Base-by-base conservation (phyloP, 1,140 invertebrate species). In the Drosophila triauraria region DNA sequence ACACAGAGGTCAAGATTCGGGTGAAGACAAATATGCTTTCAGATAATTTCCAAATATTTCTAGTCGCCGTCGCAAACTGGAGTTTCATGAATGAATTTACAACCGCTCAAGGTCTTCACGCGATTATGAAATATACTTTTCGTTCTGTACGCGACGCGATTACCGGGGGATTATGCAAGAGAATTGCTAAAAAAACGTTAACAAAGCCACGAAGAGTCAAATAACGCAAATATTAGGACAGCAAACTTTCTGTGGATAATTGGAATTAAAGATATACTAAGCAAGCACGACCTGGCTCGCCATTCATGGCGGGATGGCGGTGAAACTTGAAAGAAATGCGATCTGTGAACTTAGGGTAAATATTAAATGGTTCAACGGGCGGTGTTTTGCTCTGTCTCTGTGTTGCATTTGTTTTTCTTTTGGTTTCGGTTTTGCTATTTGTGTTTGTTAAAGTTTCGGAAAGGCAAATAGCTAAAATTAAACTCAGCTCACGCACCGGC, bases 211-310 rank as follows among this genome's bases (percentile, higher is more conserved):
- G 20, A 47, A 57, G 38, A 32, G 69, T 59, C 69, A 71, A 48
- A 23, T 48, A 58, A 27, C 13, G 17, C 17, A 43, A 74, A 74
- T 74, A 74, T 74, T 74, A 60, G 44, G n/a, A 9, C 46, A 42
- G 17, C 70, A 60, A 74, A 74, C 70, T 74, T 59, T 72, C 67
- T 60, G 70, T 60, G 61, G 81, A 90, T 88, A 88, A 88, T 88
- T 88, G 84, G 78, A 90, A 90, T 88, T 90, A 88, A 78, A 90
- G 84, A 84, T 84, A 81, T 84, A 80, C 68, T 81, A 75, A 57
- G 50, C 63, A 80, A 88, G 70, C 84, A 83, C 42, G 47, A 58
- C 42, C 44, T 54, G 82, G 62, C 20, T 8, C 42, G 53, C 53
- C 62, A 68, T 68, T 70, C 62, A 70, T 53, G 38, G 32, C 63